A percentile compares a stretch with the other conserved stretches of the same genome.
Evolutionary conservation across 2,888 invertebrate species (phyloP).

Genomic region (Eudemis profundana): DNA sequence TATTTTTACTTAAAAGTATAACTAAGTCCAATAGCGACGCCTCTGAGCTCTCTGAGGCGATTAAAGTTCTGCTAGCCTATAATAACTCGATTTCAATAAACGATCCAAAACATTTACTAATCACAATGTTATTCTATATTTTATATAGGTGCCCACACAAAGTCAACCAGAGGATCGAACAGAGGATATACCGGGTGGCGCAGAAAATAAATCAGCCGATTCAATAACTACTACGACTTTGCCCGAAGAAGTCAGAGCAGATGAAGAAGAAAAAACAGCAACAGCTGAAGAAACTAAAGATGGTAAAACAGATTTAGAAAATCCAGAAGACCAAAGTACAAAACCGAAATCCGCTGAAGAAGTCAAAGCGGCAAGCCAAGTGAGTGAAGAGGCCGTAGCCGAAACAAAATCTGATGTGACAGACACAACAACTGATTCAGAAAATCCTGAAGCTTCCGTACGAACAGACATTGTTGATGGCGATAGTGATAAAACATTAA

Average conservation of each 20-base stretch:
- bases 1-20: too few relatives aligned
- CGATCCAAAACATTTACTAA: too few relatives aligned
- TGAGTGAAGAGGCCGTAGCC: neutral
- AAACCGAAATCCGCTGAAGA: conserved; percentile 11
- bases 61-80: too few relatives aligned
- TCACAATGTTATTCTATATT: too few relatives aligned
- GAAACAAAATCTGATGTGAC: neutral
- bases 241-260: conserved; percentile 1
- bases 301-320: neutral
- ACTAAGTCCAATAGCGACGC: too few relatives aligned
- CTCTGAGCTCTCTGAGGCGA: too few relatives aligned
- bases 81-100: too few relatives aligned
- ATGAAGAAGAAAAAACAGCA: conserved; percentile 7
- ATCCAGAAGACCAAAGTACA: neutral
- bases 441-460: conserved; percentile 1
- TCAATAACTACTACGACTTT: conserved; percentile 1
- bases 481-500: neutral
- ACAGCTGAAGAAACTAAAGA: neutral
- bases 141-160: too few relatives aligned
- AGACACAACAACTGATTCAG: neutral
- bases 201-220: neutral
- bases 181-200: neutral
- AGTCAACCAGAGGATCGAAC: conserved; percentile 1
- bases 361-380: conserved; percentile 5
- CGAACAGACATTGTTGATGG: neutral